Conservation (phyloP, 2,888 invertebrate species). For the Blera fallax region DNA sequence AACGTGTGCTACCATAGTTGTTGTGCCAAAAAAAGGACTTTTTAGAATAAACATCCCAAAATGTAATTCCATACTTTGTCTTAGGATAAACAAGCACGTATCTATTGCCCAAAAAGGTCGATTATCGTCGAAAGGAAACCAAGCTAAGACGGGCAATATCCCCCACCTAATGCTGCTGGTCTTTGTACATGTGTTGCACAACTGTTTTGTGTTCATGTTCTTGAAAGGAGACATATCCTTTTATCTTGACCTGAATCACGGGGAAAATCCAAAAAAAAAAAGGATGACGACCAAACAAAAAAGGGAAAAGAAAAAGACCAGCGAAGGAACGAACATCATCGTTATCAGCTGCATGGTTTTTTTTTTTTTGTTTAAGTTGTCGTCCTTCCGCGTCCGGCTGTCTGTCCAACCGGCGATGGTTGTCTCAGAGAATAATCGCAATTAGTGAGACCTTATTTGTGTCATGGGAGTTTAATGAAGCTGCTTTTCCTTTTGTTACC, state of each 20-base stretch:
- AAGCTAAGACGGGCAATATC: not conserved
- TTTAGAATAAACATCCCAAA: not conserved
- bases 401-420: not conserved
- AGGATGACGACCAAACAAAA: not conserved
- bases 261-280: not conserved
- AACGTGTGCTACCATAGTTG: not conserved
- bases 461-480: slow-evolving; percentile 60
- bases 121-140: not conserved
- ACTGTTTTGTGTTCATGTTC: slow-evolving; percentile 18
- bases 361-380: too few relatives aligned
- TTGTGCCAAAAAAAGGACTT: not conserved
- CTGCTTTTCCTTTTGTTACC: slow-evolving; percentile 50
- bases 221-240: slow-evolving; percentile 19
- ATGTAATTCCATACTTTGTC: not conserved
- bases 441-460: slow-evolving; percentile 59
- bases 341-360: slow-evolving; percentile 16
- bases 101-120: not conserved
- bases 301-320: not conserved
- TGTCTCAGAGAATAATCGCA: slow-evolving; percentile 36
- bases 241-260: slow-evolving; percentile 41
- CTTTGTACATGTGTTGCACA: slow-evolving; percentile 33
- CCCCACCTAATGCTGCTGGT: slow-evolving; percentile 6
- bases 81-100: not conserved
- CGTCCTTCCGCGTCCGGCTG: not conserved
- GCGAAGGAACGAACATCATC: not conserved